These are phyloP conservation scores for Poecilus cupreus DNA, from an alignment of 2,888 invertebrate species.

Conservation along the genomic window DNA sequence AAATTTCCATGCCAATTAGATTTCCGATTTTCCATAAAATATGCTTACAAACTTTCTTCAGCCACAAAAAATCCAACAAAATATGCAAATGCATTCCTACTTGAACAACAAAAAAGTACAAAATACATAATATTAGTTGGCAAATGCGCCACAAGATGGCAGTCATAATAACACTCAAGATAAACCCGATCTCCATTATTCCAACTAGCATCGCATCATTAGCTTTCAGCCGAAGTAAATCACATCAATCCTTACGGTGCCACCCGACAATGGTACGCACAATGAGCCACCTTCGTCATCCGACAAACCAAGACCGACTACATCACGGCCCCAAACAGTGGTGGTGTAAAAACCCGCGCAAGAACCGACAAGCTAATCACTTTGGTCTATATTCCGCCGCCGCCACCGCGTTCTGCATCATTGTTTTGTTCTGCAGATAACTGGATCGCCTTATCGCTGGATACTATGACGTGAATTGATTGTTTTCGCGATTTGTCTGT, in stretches of 20 bases:
- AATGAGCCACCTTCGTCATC: slow-evolving; percentile 24
- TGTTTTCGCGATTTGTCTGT: slow-evolving; percentile 49
- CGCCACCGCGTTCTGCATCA: slow-evolving; percentile 29
- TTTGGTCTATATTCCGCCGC: background rate
- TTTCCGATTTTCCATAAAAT: slow-evolving; percentile 37
- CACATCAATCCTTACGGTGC: slow-evolving; percentile 10
- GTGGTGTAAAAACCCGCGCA: slow-evolving; percentile 14
- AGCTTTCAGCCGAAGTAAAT: slow-evolving; percentile 13
- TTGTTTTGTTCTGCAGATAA: slow-evolving; percentile 27
- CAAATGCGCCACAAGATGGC: background rate
- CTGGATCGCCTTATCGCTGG: slow-evolving; percentile 30
- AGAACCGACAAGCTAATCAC: slow-evolving; percentile 38
- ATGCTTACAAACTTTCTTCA: slow-evolving; percentile 36
- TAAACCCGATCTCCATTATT: background rate
- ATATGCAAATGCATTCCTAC: slow-evolving; percentile 26
- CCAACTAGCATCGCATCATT: background rate
- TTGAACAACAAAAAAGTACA: slow-evolving; percentile 5
- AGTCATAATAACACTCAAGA: background rate
- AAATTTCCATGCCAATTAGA: slow-evolving; percentile 41
- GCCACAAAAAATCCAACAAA: slow-evolving; percentile 19
- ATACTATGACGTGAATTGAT: slow-evolving; percentile 43
- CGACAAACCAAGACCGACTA: background rate
- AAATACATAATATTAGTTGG: background rate
- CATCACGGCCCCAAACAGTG: background rate
- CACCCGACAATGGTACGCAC: background rate